Evolutionary conservation across 2,113 vertebrate genomes (phyloP), one percentile per base, ranked within the genome.

Genomic region (Acanthochromis polyacanthus): DNA sequence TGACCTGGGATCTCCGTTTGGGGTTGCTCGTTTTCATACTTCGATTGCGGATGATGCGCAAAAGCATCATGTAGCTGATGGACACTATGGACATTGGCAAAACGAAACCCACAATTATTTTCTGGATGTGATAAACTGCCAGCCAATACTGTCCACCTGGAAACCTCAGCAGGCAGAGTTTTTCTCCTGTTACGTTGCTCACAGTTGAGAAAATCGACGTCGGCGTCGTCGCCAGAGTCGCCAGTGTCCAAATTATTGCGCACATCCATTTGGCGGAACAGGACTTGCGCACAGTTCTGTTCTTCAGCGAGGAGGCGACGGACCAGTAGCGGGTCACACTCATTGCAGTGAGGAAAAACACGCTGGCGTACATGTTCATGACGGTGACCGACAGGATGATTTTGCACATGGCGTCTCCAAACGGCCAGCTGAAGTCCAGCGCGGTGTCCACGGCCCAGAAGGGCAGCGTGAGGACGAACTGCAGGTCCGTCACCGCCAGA

Each of bases 391-490:
- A 94, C 15, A 95, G 93, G 38, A 95, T 30, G 70, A 94, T 91
- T 32, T 92, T 94, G 30, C 94, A 95, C 94, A 95, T 95, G 75
- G 93, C 92, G 81, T 92, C 73, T 19, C 93, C 92, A 66, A 94
- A 95, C 46, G 94, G 94, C 93, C 95, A 95, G 84, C 92, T 93
- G 90, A 95, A 95, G 88, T 95, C 95, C 80, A 92, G 80, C 30
- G 64, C 93, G 0, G 91, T 94, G 88, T 95, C 94, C 82, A 88
- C 93, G 0, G 94, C 93, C 93, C 93, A 95, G 81, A 95, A 96
- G 16, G 95, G 95, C 78, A 94, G 89, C 1, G 91, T 94, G 53
- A 94, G 81, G 15, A 94, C 93, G 23, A 95, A 96, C 90, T 94
- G 93, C 28, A 94, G 72, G 85, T 94, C 93, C 5, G 93, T 95